Evolutionary conservation across 2,888 invertebrate species (phyloP).

Genomic region (Pristionchus exspectatus): DNA sequence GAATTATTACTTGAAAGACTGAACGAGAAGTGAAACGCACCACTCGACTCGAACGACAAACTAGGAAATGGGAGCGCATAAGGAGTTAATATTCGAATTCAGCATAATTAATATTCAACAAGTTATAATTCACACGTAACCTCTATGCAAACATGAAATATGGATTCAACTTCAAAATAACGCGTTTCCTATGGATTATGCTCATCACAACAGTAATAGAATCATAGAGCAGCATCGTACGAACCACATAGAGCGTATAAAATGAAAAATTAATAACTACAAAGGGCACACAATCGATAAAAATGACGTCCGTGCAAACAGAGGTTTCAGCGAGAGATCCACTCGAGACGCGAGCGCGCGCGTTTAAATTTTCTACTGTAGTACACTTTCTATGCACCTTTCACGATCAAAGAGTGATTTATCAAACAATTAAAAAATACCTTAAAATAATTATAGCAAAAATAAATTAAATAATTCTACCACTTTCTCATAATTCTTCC

Average conservation of each 20-base stretch:
- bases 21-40: not conserved
- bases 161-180: not conserved
- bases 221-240: not conserved
- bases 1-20: not conserved
- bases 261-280: not conserved
- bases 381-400: too few species aligned
- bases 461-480: too few species aligned
- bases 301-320: conserved; percentile 20
- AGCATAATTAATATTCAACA: conserved; percentile 7
- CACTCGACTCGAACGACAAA: not conserved
- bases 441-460: too few species aligned
- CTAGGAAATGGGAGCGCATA: not conserved
- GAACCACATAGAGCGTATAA: not conserved
- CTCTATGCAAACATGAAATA: not conserved
- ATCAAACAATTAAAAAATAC: too few species aligned
- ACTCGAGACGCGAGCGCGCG: not conserved
- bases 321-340: not conserved
- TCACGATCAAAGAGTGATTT: too few species aligned
- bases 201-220: not conserved
- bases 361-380: not conserved
- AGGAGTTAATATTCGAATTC: not conserved
- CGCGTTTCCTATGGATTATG: not conserved
- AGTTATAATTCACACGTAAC: not conserved
- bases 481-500: too few species aligned
- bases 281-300: not conserved